Percentiles rank a stretch among this genome's conserved stretches.
Evolutionary conservation across 1,140 invertebrate species (phyloP).

Genomic region (Daktulosphaira vitifoliae): DNA sequence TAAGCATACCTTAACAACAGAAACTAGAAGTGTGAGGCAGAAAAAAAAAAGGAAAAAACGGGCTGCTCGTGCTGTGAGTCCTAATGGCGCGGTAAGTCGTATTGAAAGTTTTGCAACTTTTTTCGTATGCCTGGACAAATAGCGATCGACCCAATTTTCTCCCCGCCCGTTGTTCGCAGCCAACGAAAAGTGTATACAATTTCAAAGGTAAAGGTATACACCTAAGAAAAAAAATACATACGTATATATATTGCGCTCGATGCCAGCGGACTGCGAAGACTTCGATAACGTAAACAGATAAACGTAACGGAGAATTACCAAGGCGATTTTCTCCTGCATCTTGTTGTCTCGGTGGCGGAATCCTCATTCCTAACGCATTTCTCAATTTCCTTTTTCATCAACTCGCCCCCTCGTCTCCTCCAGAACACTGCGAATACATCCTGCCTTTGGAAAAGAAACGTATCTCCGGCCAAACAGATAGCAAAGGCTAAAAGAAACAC

Average conservation of each 20-base stretch:
- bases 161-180: neutral
- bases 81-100: neutral
- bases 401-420: neutral
- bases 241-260: too few species aligned
- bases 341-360: neutral
- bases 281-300: conserved; percentile 22
- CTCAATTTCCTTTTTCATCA: conserved; percentile 32
- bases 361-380: conserved; percentile 24
- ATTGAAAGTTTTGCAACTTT: too few species aligned
- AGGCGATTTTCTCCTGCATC: neutral
- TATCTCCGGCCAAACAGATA: too few species aligned
- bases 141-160: conserved; percentile 6
- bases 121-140: conserved; percentile 8
- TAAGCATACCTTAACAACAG: too few species aligned
- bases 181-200: too few species aligned
- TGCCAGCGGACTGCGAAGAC: too few species aligned
- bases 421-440: neutral
- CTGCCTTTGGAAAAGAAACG: too few species aligned
- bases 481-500: too few species aligned
- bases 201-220: too few species aligned
- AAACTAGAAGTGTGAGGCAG: too few species aligned
- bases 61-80: conserved; percentile 2
- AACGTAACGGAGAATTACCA: conserved; percentile 20
- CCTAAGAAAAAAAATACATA: too few species aligned
- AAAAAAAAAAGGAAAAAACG: conserved; percentile 3